phyloP scores from a whole-genome alignment of 2,797 vertebrate species.

The Thalassophryne amazonica region DNA sequence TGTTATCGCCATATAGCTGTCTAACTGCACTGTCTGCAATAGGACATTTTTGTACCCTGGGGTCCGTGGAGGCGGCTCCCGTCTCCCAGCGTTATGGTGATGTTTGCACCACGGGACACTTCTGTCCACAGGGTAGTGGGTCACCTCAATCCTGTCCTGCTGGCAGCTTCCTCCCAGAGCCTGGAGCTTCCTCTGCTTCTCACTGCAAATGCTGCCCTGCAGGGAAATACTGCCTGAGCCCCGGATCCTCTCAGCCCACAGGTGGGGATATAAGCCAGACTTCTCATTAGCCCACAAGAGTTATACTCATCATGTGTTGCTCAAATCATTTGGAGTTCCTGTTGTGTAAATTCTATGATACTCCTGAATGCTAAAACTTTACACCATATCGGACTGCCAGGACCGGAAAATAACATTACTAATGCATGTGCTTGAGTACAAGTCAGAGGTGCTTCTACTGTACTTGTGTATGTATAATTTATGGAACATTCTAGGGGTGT shows the following conservation, averaged over 20 bases:
- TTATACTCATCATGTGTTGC: not conserved
- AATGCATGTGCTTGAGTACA: too few relatives aligned
- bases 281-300: not conserved
- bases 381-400: not conserved
- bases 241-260: conserved; percentile 70
- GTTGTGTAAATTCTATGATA: not conserved
- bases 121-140: conserved; percentile 82
- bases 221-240: conserved; percentile 79
- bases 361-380: not conserved
- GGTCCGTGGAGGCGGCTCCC: conserved; percentile 69
- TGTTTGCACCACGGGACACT: conserved; percentile 86
- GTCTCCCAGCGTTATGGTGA: conserved; percentile 79
- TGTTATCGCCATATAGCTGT: conserved; percentile 13
- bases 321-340: not conserved
- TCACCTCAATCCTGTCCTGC: conserved; percentile 83
- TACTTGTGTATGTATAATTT: too few relatives aligned
- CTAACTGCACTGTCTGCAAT: conserved; percentile 16
- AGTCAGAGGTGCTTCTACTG: too few relatives aligned
- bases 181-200: conserved; percentile 71
- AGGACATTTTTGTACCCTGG: conserved; percentile 78
- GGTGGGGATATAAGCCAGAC: conserved; percentile 52
- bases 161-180: conserved; percentile 78
- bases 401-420: too few relatives aligned
- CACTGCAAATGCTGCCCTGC: conserved; percentile 83
- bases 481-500: too few relatives aligned